Evolutionary conservation across 1,140 invertebrate genomes (phyloP).

Genomic region (Panagrolaimus sp.): DNA sequence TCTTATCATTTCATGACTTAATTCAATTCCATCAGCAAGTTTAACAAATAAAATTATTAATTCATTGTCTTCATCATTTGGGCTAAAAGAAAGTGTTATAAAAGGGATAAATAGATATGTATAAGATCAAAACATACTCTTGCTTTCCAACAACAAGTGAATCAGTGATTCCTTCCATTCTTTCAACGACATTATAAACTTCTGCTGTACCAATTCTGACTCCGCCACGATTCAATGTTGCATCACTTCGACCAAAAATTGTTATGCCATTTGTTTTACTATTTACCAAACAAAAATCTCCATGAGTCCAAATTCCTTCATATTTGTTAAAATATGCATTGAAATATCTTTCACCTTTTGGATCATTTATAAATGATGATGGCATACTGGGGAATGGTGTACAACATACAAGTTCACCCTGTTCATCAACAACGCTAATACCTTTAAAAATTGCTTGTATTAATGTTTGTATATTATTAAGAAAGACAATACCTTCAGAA

Average conservation of each 20-base stretch:
- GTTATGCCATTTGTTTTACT: conserved; percentile 63
- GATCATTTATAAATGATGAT: conserved; percentile 65
- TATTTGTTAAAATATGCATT: conserved; percentile 65
- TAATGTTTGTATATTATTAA: background rate
- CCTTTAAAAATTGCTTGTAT: conserved; percentile 53
- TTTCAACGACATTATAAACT: conserved; percentile 65
- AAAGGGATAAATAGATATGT: conserved; percentile 14
- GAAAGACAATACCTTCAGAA: conserved; percentile 60
- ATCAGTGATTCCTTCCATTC: conserved; percentile 62
- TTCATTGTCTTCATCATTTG: conserved; percentile 60
- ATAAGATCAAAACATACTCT: conserved; percentile 26
- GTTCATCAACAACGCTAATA: conserved; percentile 60
- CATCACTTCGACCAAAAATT: conserved; percentile 65
- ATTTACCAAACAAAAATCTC: conserved; percentile 65
- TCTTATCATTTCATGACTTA: conserved; percentile 59
- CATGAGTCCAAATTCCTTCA: conserved; percentile 64
- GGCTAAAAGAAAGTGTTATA: conserved; percentile 23
- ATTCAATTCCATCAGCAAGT: conserved; percentile 58
- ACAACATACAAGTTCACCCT: conserved; percentile 64
- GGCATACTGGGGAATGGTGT: conserved; percentile 66
- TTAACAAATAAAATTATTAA: conserved; percentile 64
- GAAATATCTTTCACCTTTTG: conserved; percentile 61
- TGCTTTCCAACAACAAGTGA: conserved; percentile 64
- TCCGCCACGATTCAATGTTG: conserved; percentile 66
- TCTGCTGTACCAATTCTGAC: conserved; percentile 67